These are phyloP conservation scores for Rhizoglyphus robini DNA, from an alignment of 1,140 invertebrate species.

Conservation along the genomic window DNA sequence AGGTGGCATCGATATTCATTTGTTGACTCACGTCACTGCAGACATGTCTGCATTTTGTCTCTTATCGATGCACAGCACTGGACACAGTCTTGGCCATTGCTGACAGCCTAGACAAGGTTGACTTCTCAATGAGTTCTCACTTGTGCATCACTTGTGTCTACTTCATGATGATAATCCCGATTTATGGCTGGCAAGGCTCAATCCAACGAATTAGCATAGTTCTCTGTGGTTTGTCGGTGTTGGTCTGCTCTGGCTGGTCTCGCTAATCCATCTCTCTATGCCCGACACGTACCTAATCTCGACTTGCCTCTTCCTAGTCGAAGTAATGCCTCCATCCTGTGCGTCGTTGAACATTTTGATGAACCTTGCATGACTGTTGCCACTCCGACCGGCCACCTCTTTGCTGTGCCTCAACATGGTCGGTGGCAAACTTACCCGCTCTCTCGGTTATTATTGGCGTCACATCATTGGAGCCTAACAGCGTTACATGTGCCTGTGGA, in stretches of 20 bases:
- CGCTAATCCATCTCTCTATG: slow-evolving; percentile 6
- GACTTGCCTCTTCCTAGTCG: not conserved
- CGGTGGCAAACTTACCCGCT: not conserved
- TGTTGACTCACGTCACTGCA: no score
- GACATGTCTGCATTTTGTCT: no score
- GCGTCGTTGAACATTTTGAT: slow-evolving; percentile 7
- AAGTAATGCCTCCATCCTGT: not conserved
- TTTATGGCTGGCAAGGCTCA: not conserved
- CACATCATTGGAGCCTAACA: not conserved
- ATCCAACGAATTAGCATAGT: not conserved
- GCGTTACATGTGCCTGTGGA: no score
- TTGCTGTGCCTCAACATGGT: not conserved
- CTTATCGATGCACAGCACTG: no score
- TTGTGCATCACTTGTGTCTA: no score
- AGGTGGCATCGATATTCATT: no score
- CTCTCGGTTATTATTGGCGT: not conserved
- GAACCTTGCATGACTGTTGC: not conserved
- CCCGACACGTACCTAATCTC: slow-evolving; percentile 7
- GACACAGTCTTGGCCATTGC: no score
- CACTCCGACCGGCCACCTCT: not conserved
- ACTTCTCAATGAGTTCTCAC: no score
- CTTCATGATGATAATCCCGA: not conserved
- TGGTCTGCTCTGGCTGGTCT: no score
- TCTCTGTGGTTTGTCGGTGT: no score
- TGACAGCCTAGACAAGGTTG: no score